Conservation (phyloP, 2,113 vertebrate species). For the Diphyllodes magnificus region DNA sequence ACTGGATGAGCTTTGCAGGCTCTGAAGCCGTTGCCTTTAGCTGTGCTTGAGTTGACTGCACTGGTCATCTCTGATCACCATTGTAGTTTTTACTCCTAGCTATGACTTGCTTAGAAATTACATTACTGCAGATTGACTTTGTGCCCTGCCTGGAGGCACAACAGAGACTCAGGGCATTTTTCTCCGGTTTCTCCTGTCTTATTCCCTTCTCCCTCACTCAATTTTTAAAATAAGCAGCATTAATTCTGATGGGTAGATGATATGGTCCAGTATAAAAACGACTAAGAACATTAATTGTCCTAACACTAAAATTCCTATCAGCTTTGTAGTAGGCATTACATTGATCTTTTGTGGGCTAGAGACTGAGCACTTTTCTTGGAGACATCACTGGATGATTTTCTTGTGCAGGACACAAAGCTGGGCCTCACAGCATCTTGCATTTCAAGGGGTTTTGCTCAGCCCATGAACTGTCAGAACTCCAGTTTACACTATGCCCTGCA, state of each 20-base stretch:
- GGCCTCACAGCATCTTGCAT: background rate
- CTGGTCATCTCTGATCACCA: background rate
- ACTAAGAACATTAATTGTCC: background rate
- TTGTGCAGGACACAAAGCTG: background rate
- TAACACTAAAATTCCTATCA: background rate
- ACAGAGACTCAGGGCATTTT: background rate
- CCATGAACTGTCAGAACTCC: background rate
- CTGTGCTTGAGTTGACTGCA: background rate
- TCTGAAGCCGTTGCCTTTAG: background rate
- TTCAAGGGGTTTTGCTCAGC: background rate
- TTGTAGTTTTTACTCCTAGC: background rate
- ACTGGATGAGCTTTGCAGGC: background rate
- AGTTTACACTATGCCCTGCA: background rate
- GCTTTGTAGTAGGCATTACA: background rate
- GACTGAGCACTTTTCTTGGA: background rate
- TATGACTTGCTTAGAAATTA: slow-evolving; percentile 20
- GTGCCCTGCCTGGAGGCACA: background rate
- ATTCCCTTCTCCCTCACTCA: background rate
- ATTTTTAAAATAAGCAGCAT: background rate
- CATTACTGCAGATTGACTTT: slow-evolving; percentile 34
- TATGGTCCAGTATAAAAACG: background rate
- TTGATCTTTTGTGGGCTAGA: background rate
- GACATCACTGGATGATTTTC: background rate
- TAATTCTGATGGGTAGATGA: background rate
- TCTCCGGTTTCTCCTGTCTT: background rate